These are phyloP conservation scores for Heliconius ismenius DNA, from an alignment of 2,888 invertebrate species.

Conservation along the genomic window DNA sequence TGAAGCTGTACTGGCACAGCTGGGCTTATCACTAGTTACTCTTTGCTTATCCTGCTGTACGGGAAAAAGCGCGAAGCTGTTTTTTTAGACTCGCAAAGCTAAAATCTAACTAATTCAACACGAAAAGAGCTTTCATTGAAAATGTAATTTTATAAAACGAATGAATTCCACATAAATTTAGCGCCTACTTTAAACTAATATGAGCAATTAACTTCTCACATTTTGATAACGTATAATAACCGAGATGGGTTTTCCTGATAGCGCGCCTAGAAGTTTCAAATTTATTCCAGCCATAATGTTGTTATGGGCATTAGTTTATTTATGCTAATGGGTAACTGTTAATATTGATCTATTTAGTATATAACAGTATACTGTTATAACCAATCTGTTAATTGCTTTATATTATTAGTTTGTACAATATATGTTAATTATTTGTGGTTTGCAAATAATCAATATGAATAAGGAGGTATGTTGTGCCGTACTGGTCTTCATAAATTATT, in stretches of 20 bases:
- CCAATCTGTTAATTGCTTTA: neutral
- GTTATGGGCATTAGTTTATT: conserved; percentile 18
- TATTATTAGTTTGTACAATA: neutral
- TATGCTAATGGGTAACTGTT: conserved; percentile 13
- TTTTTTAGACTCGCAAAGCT: too few species aligned
- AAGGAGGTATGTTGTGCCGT: neutral
- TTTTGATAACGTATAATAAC: conserved; percentile 46
- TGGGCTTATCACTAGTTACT: too few species aligned
- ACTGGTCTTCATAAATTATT: neutral
- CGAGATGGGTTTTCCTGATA: conserved; percentile 48
- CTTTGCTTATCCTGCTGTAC: too few species aligned
- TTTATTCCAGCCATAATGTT: conserved; percentile 34
- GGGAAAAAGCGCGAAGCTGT: too few species aligned
- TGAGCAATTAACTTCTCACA: conserved; percentile 47
- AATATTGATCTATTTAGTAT: conserved; percentile 13
- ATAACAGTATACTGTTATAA: neutral
- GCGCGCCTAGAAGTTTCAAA: conserved; percentile 37
- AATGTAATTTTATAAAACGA: conserved; percentile 22
- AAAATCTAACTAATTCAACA: neutral
- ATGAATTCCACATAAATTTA: conserved; percentile 17
- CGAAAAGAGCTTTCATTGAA: neutral
- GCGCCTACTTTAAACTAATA: conserved; percentile 43
- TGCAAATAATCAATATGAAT: neutral
- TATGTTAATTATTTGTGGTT: neutral
- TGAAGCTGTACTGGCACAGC: too few species aligned